A percentile compares a stretch with the other conserved stretches of the same genome.
These are phyloP conservation scores for Gryllus bimaculatus DNA, from an alignment of 1,140 invertebrate species.

Conservation along the genomic window DNA sequence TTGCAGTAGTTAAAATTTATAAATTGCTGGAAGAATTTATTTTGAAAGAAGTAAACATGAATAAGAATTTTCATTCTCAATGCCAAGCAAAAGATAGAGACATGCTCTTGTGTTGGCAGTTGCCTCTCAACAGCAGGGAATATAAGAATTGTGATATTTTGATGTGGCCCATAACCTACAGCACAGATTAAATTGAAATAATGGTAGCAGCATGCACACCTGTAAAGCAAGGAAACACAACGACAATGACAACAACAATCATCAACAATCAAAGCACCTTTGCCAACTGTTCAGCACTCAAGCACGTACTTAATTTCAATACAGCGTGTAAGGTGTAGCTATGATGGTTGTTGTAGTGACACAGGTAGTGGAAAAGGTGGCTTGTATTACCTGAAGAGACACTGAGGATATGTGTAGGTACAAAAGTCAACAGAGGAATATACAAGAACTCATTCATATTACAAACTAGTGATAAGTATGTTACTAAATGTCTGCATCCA, in stretches of 20 bases:
- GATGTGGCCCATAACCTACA: constrained; percentile 24
- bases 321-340: constrained; percentile 21
- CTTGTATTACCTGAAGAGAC: not conserved
- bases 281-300: constrained; percentile 24
- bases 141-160: constrained; percentile 18
- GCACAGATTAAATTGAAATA: constrained; percentile 18
- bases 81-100: not conserved
- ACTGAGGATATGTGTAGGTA: not conserved
- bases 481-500: constrained; percentile 11
- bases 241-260: constrained; percentile 24
- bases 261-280: constrained; percentile 25
- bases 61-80: not conserved
- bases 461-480: not conserved
- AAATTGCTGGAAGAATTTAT: not conserved
- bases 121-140: constrained; percentile 20
- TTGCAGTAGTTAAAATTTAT: not conserved
- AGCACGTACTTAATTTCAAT: constrained; percentile 24
- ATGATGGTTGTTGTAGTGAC: constrained; percentile 8
- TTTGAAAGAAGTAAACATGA: not conserved
- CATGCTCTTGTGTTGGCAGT: constrained; percentile 11
- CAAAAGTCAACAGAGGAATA: not conserved
- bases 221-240: constrained; percentile 25
- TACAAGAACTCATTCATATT: not conserved
- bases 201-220: constrained; percentile 25
- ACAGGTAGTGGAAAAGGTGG: constrained; percentile 6